Evolutionary conservation across 2,113 vertebrate genomes (phyloP).

Genomic region (Alexandromys fortis): DNA sequence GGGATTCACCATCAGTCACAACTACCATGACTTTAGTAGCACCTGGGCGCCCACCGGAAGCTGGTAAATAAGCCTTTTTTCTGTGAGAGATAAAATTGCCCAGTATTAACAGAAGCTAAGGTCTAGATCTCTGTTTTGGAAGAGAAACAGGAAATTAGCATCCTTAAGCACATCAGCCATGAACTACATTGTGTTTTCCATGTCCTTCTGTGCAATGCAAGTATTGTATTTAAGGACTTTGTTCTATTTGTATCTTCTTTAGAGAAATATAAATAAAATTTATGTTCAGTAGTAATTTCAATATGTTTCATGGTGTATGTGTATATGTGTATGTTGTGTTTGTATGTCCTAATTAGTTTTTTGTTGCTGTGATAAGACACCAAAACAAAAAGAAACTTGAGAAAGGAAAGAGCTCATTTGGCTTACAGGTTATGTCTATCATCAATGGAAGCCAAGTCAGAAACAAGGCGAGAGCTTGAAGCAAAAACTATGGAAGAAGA

Average conservation of each 20-base stretch:
- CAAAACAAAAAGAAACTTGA: neutral
- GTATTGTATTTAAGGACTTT: neutral
- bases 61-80: conserved; percentile 84
- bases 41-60: conserved; percentile 85
- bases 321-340: neutral
- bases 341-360: neutral
- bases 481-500: neutral
- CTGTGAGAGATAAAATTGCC: conserved; percentile 80
- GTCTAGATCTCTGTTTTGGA: neutral
- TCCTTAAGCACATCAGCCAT: neutral
- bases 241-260: neutral
- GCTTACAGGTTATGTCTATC: neutral
- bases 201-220: neutral
- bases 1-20: conserved; percentile 95
- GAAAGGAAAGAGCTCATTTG: neutral
- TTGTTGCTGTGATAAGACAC: neutral
- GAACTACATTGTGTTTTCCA: neutral
- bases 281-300: neutral
- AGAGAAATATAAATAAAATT: neutral
- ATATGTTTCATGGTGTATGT: neutral
- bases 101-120: neutral
- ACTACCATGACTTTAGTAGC: conserved; percentile 96
- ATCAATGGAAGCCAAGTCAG: neutral
- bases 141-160: neutral
- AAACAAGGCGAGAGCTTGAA: neutral